Evolutionary conservation across 2,888 invertebrate genomes (phyloP), one percentile per base, ranked within the genome.

Genomic region (Cryptocheilus praepositus): DNA sequence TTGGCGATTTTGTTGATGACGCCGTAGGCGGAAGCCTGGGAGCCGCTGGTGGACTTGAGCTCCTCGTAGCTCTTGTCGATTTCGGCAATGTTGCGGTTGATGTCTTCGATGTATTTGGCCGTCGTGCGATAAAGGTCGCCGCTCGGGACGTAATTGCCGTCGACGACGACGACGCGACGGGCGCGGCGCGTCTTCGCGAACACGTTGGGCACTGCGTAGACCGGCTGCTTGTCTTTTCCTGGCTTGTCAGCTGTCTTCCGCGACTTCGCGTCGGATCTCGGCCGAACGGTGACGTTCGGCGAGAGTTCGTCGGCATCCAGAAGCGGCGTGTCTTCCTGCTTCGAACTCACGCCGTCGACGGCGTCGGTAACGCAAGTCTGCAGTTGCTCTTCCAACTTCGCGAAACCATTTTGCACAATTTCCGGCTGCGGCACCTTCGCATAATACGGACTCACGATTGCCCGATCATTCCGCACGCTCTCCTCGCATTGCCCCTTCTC

Each of bases 11-110:
- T 84, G 15, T 83, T 83, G 58, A 85, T 84, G 19, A 84, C 77
- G 0, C 86, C 86, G 52, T 86, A 85, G 0, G 76, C 72, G 43
- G 79, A 73, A 3, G 66, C 57, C 52, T 79, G 81, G 16, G 73
- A 70, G 16, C 64, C 71, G 5, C 69, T 68, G 3, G 78, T 73
- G 25, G 78, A 76, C 15, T 82, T 73, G 11, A 85, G 66, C 52
- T 84, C 83, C 60, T 85, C 86, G 73, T 84, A 85, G 22, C 83
- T 87, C 58, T 86, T 83, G 52, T 87, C 86, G 58, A 87, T 86
- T 65, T 87, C 86, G 0, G 87, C 87, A 13, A 87, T 83, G 66
- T 87, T 87, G 8, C 79, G 75, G 61, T 87, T 87, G 13, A 87
- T 85, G 56, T 87, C 87, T 57, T 87, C 87, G 67, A 87, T 87